A percentile compares a stretch with the other conserved stretches of the same genome.
These are phyloP conservation scores for Pterois miles DNA, from an alignment of 2,797 vertebrate species.

Conservation along the genomic window DNA sequence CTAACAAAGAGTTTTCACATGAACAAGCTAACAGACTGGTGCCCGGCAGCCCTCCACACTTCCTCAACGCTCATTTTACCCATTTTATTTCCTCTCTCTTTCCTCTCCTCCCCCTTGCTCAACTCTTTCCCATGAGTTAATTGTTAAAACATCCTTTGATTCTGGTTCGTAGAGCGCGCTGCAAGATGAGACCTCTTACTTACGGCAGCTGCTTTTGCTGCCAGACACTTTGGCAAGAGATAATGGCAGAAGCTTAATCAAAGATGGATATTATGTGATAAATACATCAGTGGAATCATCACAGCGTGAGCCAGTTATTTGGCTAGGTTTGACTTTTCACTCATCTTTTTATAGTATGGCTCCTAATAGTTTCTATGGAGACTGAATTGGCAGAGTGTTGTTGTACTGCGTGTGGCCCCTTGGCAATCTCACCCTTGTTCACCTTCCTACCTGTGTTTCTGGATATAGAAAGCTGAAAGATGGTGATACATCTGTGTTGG, in stretches of 20 bases:
- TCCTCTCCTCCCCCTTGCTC: neutral
- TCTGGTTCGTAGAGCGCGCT: neutral
- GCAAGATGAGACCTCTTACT: neutral
- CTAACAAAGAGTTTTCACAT: conserved; percentile 75
- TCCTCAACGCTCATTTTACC: conserved; percentile 43
- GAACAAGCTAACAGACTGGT: conserved; percentile 59
- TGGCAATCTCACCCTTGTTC: conserved; percentile 57
- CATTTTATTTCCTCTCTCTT: conserved; percentile 36
- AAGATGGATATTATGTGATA: conserved; percentile 27
- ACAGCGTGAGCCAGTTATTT: conserved; percentile 23
- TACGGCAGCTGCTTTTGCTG: neutral
- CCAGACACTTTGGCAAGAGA: conserved; percentile 12
- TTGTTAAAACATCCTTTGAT: conserved; percentile 21
- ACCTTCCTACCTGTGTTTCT: conserved; percentile 64
- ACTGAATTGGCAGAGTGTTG: conserved; percentile 56
- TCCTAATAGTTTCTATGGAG: conserved; percentile 72
- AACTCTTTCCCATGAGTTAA: conserved; percentile 3
- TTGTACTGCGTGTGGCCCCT: conserved; percentile 53
- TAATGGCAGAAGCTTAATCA: conserved; percentile 17
- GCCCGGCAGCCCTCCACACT: conserved; percentile 29
- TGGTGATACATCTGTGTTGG: conserved; percentile 39
- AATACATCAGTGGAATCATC: conserved; percentile 36
- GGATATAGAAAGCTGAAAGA: conserved; percentile 58
- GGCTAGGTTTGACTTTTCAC: conserved; percentile 17
- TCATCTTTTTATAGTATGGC: conserved; percentile 56